These are phyloP conservation scores for Ridgeia piscesae DNA, from an alignment of 1,140 invertebrate genomes.

Conservation along the genomic window DNA sequence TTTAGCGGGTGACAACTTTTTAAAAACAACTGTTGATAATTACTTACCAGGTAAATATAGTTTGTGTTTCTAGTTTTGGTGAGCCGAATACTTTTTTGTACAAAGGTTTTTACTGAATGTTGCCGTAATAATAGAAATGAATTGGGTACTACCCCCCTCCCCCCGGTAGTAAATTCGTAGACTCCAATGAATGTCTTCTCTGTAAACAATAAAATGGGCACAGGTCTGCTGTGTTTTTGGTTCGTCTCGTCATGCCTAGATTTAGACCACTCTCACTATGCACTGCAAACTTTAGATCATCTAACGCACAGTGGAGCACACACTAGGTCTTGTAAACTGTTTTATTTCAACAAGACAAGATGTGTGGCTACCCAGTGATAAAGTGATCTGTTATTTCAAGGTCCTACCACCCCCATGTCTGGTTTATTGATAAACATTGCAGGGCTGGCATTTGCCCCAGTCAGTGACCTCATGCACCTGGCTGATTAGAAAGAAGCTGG, in stretches of 20 bases:
- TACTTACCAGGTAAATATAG: too few relatives aligned
- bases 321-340: neutral
- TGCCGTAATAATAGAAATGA: neutral
- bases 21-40: too few relatives aligned
- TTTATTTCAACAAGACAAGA: neutral
- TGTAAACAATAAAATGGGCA: neutral
- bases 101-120: neutral
- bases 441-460: neutral
- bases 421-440: neutral
- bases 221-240: too few relatives aligned
- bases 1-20: too few relatives aligned
- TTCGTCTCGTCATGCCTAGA: neutral
- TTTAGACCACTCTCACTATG: neutral
- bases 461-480: neutral
- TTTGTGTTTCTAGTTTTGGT: neutral
- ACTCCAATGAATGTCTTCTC: neutral
- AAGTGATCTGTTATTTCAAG: neutral
- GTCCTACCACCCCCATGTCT: neutral
- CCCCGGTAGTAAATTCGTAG: neutral
- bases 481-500: neutral
- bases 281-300: neutral
- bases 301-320: neutral
- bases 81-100: neutral
- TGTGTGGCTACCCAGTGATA: neutral
- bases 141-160: neutral